These are phyloP conservation scores for Ennomos erosarius DNA, from an alignment of 2,888 invertebrate genomes.

Conservation along the genomic window DNA sequence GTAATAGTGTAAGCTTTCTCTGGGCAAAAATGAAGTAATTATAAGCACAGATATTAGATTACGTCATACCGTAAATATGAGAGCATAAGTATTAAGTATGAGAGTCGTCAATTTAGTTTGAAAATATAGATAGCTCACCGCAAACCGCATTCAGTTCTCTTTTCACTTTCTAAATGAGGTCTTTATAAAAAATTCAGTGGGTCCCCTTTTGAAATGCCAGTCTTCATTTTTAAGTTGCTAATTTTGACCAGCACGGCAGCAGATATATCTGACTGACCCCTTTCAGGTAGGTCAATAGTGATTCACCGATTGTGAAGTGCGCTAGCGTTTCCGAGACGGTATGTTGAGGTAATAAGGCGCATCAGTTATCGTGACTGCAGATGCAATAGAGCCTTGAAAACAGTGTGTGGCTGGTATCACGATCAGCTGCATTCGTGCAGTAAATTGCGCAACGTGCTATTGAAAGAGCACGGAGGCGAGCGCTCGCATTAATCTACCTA, in stretches of 20 bases:
- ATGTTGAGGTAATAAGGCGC: slow-evolving; percentile 35
- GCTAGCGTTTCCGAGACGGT: slow-evolving; percentile 14
- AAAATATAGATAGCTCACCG: slow-evolving; percentile 27
- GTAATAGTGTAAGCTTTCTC: slow-evolving; percentile 70
- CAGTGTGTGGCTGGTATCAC: slow-evolving; percentile 66
- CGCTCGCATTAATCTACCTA: slow-evolving; percentile 61
- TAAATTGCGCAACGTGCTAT: slow-evolving; percentile 78
- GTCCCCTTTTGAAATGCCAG: slow-evolving; percentile 57
- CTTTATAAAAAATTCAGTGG: slow-evolving; percentile 45
- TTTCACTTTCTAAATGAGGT: slow-evolving; percentile 55
- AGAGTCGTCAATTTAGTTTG: too few relatives aligned
- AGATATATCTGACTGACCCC: slow-evolving; percentile 26
- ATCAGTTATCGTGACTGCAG: slow-evolving; percentile 66
- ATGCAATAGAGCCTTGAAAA: slow-evolving; percentile 66
- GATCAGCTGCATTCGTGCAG: slow-evolving; percentile 64
- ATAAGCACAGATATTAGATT: slow-evolving; percentile 31
- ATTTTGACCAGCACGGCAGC: slow-evolving; percentile 5
- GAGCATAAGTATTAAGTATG: slow-evolving; percentile 11
- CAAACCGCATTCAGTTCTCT: slow-evolving; percentile 47
- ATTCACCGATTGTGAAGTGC: slow-evolving; percentile 19
- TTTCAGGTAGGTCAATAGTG: slow-evolving; percentile 25
- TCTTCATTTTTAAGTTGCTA: slow-evolving; percentile 45
- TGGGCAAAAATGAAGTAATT: slow-evolving; percentile 61
- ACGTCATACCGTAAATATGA: slow-evolving; percentile 42
- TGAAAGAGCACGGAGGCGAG: slow-evolving; percentile 66